These are phyloP conservation scores for Trinorchestia longiramus DNA, from an alignment of 1,140 invertebrate genomes.

Conservation along the genomic window DNA sequence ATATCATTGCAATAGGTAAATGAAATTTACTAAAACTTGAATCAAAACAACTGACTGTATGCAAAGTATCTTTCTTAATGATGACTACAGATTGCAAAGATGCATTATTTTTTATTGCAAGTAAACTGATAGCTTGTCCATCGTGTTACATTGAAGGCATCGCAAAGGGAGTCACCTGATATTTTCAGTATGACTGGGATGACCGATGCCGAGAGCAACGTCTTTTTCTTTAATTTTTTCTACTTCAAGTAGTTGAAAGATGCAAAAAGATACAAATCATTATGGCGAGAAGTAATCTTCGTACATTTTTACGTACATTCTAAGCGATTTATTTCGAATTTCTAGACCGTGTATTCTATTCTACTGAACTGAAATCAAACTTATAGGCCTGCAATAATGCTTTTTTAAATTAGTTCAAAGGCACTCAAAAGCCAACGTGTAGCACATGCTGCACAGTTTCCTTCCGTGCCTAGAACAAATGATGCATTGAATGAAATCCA, in stretches of 20 bases:
- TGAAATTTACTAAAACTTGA: no score
- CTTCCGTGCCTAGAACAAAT: background rate
- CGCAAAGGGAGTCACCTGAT: constrained; percentile 15
- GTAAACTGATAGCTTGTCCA: background rate
- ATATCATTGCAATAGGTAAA: no score
- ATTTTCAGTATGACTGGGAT: background rate
- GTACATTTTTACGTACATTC: no score
- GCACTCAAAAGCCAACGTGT: background rate
- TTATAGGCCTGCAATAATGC: no score
- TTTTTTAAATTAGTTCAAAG: background rate
- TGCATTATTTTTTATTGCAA: no score
- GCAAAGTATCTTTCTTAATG: no score
- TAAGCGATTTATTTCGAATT: no score
- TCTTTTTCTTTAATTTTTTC: constrained; percentile 34
- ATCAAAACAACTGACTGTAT: no score
- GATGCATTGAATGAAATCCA: background rate
- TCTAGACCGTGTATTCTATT: no score
- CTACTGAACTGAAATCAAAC: no score
- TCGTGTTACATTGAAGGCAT: background rate
- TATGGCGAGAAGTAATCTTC: no score
- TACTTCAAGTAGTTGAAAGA: background rate
- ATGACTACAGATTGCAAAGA: no score
- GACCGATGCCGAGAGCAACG: background rate
- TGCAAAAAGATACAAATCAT: background rate
- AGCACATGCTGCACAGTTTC: background rate